Evolutionary conservation across 2,797 vertebrate genomes (phyloP).

Genomic region (Coreius guichenoti): DNA sequence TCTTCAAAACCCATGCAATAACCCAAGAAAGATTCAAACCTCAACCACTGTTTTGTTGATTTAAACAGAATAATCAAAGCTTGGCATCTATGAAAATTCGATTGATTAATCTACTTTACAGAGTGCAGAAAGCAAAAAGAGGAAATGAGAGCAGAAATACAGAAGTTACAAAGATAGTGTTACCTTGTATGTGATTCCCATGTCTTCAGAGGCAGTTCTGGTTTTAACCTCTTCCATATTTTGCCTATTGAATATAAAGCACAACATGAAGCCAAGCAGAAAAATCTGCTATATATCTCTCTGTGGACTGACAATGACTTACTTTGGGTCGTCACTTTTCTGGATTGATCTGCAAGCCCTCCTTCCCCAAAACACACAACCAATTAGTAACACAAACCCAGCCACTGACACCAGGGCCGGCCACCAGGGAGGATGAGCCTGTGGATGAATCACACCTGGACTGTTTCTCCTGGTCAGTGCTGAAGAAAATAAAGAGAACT

Average conservation of each 20-base stretch:
- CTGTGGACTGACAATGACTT: neutral
- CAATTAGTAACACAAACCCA: slow-evolving; percentile 12
- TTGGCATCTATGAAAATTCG: neutral
- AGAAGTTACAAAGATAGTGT: neutral
- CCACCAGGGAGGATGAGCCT: neutral
- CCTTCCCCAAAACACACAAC: neutral
- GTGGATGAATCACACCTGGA: neutral
- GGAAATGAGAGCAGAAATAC: neutral
- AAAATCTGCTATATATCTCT: slow-evolving; percentile 4
- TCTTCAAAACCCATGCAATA: neutral
- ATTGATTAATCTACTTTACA: neutral
- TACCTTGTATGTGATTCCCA: neutral
- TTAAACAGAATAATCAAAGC: neutral
- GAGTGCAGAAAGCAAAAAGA: neutral
- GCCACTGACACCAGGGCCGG: neutral
- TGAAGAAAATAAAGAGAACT: neutral
- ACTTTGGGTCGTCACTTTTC: slow-evolving; percentile 1
- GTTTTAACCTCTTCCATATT: slow-evolving; percentile 5
- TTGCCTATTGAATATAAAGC: slow-evolving; percentile 4
- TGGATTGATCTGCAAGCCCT: neutral
- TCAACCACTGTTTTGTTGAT: neutral
- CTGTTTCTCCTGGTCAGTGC: slow-evolving; percentile 13
- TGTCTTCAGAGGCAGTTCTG: neutral
- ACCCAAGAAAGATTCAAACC: neutral
- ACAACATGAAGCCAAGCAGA: neutral